Evolutionary conservation across 2,888 invertebrate species (phyloP).

Genomic region (Phyllotreta striolata): DNA sequence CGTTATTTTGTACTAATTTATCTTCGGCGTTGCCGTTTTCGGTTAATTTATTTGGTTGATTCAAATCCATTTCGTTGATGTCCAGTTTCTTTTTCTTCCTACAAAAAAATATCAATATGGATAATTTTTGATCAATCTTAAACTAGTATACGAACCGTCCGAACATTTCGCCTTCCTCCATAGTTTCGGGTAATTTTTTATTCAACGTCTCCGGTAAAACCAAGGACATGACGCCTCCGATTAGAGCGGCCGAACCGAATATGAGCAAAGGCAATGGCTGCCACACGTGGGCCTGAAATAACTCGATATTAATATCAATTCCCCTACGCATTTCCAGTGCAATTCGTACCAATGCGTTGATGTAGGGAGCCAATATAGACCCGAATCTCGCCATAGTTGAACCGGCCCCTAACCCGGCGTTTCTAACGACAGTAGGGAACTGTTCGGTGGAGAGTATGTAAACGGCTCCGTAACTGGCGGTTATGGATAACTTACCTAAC

Average conservation of each 20-base stretch:
- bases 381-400: constrained; percentile 71
- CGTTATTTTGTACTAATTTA: constrained; percentile 16
- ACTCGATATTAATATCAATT: constrained; percentile 1
- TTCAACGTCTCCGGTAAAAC: constrained; percentile 73
- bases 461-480: constrained; percentile 76
- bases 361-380: constrained; percentile 69
- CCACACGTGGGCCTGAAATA: constrained; percentile 65
- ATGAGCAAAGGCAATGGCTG: constrained; percentile 67
- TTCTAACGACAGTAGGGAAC: constrained; percentile 76
- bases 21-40: constrained; percentile 14
- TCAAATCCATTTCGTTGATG: not conserved
- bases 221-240: constrained; percentile 66
- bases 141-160: constrained; percentile 63
- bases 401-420: constrained; percentile 70
- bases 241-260: constrained; percentile 67
- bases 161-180: constrained; percentile 70
- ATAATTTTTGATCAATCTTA: too few relatives aligned
- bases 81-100: constrained; percentile 12
- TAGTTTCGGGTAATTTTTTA: constrained; percentile 70
- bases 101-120: too few relatives aligned
- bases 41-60: not conserved
- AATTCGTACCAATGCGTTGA: constrained; percentile 65
- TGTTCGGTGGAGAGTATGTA: constrained; percentile 79
- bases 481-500: constrained; percentile 77
- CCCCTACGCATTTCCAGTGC: not conserved